phyloP scores from a whole-genome alignment of 2,113 vertebrate genomes.

The Psephotus haematonotus region DNA sequence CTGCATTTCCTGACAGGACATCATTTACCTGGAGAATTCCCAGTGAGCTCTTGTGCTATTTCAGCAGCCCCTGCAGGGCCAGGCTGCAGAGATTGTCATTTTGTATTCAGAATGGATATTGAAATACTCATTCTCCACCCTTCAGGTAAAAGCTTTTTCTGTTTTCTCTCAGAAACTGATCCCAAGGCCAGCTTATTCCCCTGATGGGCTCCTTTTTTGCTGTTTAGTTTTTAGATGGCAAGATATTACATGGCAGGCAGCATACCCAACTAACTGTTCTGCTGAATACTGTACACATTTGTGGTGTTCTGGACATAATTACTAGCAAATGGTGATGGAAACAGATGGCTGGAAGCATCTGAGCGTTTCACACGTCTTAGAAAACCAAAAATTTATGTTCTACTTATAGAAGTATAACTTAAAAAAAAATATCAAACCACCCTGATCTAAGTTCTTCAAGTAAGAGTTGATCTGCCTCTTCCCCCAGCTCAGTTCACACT shows the following conservation, averaged over 20 bases:
- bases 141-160: not conserved
- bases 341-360: slow-evolving; percentile 64
- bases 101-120: not conserved
- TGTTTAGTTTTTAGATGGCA: not conserved
- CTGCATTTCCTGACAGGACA: not conserved
- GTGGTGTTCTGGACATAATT: slow-evolving; percentile 37
- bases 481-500: not conserved
- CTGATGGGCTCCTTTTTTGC: not conserved
- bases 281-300: slow-evolving; percentile 4
- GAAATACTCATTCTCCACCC: not conserved
- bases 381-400: slow-evolving; percentile 34
- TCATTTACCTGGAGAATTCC: not conserved
- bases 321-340: slow-evolving; percentile 30
- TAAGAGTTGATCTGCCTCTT: not conserved
- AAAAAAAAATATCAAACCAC: not conserved
- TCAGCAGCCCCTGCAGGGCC: not conserved
- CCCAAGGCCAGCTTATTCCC: not conserved
- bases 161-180: not conserved
- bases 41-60: not conserved
- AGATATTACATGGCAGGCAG: slow-evolving; percentile 10
- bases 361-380: slow-evolving; percentile 56
- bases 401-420: slow-evolving; percentile 4
- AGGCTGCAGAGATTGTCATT: not conserved
- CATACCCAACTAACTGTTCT: not conserved
- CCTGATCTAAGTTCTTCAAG: not conserved